Conservation (phyloP, 2,888 invertebrate species). For the Ypsolopha sequella region DNA sequence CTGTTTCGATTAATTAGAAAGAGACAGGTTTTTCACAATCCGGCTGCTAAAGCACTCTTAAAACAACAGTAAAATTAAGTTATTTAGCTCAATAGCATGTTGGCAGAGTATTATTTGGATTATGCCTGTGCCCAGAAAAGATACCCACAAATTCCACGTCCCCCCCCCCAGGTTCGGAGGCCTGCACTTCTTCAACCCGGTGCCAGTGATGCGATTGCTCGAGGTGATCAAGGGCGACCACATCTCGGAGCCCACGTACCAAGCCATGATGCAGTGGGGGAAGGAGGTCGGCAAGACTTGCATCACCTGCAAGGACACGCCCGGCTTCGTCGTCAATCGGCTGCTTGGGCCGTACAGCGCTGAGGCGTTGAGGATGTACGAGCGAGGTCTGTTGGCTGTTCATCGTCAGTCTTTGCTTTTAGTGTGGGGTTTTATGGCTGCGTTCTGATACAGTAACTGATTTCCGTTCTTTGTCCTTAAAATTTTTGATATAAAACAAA, state of each 20-base stretch:
- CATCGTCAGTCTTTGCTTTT: not conserved
- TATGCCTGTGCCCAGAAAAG: not conserved
- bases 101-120: too few species aligned
- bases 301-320: constrained; percentile 91
- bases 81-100: too few species aligned
- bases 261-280: constrained; percentile 82
- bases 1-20: too few species aligned
- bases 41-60: too few species aligned
- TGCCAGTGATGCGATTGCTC: constrained; percentile 89
- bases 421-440: not conserved
- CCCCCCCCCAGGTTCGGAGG: constrained; percentile 77
- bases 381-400: constrained; percentile 65
- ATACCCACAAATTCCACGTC: not conserved
- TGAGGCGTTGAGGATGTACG: constrained; percentile 84
- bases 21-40: too few species aligned
- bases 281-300: constrained; percentile 85
- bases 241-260: constrained; percentile 83
- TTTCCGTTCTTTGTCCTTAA: not conserved
- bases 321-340: constrained; percentile 93
- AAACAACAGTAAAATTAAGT: too few species aligned
- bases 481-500: too few species aligned
- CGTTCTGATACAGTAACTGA: not conserved
- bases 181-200: constrained; percentile 94
- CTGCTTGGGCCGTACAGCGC: constrained; percentile 86
- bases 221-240: constrained; percentile 84